These are phyloP conservation scores for Drosophila ogumai DNA, from an alignment of 1,140 invertebrate species.

Conservation along the genomic window DNA sequence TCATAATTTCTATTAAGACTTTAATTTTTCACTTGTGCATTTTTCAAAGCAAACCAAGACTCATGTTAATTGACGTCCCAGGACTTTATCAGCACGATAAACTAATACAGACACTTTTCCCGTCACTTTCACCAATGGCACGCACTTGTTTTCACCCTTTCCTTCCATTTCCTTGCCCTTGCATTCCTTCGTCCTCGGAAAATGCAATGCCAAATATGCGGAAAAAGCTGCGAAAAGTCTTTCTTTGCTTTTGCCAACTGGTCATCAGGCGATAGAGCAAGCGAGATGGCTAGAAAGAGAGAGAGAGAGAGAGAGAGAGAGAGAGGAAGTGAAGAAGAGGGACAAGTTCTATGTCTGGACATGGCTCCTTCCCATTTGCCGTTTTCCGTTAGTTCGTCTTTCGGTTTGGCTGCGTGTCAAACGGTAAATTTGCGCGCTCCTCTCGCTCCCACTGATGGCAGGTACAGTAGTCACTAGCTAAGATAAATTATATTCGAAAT, in stretches of 20 bases:
- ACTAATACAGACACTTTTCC: slow-evolving; percentile 36
- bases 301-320: neutral
- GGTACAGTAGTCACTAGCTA: slow-evolving; percentile 15
- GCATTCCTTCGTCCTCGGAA: slow-evolving; percentile 14
- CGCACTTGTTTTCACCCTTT: slow-evolving; percentile 28
- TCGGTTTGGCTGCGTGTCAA: slow-evolving; percentile 56
- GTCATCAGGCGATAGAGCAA: slow-evolving; percentile 18
- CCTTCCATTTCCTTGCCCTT: neutral
- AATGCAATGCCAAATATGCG: slow-evolving; percentile 58
- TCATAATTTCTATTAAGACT: neutral
- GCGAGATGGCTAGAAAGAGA: neutral
- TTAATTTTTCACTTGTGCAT: neutral
- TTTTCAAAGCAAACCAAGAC: slow-evolving; percentile 7
- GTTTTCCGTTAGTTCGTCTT: slow-evolving; percentile 43
- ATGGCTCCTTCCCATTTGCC: slow-evolving; percentile 48
- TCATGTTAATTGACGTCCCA: slow-evolving; percentile 30
- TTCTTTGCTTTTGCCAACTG: slow-evolving; percentile 30
- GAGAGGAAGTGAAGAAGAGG: neutral
- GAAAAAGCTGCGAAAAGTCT: slow-evolving; percentile 41
- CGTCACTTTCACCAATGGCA: slow-evolving; percentile 29
- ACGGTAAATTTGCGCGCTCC: slow-evolving; percentile 45
- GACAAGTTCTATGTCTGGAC: slow-evolving; percentile 45
- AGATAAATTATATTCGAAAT: neutral
- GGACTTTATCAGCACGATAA: slow-evolving; percentile 30
- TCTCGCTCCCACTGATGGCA: slow-evolving; percentile 17